phyloP scores from a whole-genome alignment of 2,888 invertebrate species.

The Brachyptera risi region DNA sequence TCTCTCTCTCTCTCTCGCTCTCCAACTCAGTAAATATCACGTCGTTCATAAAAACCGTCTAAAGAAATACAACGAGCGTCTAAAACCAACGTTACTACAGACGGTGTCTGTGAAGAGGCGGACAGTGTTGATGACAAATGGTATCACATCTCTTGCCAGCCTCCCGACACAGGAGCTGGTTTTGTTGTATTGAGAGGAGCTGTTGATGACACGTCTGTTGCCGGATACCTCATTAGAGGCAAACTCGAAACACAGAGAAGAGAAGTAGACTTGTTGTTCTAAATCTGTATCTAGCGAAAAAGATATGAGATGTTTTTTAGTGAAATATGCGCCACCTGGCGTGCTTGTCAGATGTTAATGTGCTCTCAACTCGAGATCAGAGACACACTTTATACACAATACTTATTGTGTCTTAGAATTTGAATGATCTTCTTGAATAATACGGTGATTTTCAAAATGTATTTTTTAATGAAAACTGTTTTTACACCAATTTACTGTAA shows the following conservation, averaged over 20 bases:
- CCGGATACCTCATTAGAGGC: conserved; percentile 6
- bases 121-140: conserved; percentile 12
- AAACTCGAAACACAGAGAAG: neutral
- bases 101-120: neutral
- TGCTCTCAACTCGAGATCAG: too few species aligned
- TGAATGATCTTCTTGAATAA: too few species aligned
- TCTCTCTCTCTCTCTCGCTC: too few species aligned
- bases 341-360: too few species aligned
- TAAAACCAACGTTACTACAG: neutral
- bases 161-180: neutral
- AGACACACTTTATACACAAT: too few species aligned
- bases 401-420: too few species aligned
- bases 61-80: too few species aligned
- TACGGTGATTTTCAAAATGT: too few species aligned
- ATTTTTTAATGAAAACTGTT: too few species aligned
- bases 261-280: neutral
- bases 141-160: neutral
- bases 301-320: neutral
- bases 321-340: conserved; percentile 5
- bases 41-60: too few species aligned
- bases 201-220: neutral
- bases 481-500: too few species aligned
- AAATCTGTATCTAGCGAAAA: conserved; percentile 10
- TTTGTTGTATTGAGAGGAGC: neutral
- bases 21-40: too few species aligned